A percentile compares a stretch with the other conserved stretches of the same genome.
These are phyloP conservation scores for Gymnothorax reevesii DNA, from an alignment of 2,797 vertebrate genomes.

Conservation along the genomic window DNA sequence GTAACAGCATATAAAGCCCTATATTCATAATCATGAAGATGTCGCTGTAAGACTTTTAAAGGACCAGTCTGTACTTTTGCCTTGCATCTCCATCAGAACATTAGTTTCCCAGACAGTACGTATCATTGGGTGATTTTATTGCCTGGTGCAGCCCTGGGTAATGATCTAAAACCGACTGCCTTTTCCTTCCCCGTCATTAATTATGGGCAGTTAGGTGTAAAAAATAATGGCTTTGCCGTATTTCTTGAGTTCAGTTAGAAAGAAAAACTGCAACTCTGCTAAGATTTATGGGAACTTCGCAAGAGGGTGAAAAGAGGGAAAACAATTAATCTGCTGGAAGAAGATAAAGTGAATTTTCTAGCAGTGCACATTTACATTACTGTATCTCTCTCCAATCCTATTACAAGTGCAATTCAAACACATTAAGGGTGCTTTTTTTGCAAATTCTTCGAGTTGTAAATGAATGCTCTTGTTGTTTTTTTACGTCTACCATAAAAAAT, in stretches of 20 bases:
- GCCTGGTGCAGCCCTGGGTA: not conserved
- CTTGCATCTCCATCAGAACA: not conserved
- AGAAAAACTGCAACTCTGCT: not conserved
- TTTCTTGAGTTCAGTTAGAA: constrained; percentile 3
- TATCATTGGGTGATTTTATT: not conserved
- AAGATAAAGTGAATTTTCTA: not conserved
- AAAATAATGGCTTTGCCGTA: not conserved
- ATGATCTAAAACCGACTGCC: not conserved
- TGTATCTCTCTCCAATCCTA: not conserved
- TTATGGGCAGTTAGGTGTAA: not conserved
- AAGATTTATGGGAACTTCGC: not conserved
- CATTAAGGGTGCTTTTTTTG: not conserved
- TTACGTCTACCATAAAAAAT: too few relatives aligned
- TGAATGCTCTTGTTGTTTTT: too few relatives aligned
- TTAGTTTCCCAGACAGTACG: not conserved
- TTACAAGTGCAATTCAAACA: not conserved
- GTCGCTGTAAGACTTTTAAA: not conserved
- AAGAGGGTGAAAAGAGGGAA: not conserved
- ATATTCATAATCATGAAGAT: too few relatives aligned
- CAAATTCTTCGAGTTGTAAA: not conserved
- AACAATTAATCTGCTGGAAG: not conserved
- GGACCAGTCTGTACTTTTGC: not conserved
- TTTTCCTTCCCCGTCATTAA: not conserved
- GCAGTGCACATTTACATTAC: not conserved
- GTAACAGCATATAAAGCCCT: too few relatives aligned